Evolutionary conservation across 2,888 invertebrate species (phyloP).

Genomic region (Cylloceria caligata): DNA sequence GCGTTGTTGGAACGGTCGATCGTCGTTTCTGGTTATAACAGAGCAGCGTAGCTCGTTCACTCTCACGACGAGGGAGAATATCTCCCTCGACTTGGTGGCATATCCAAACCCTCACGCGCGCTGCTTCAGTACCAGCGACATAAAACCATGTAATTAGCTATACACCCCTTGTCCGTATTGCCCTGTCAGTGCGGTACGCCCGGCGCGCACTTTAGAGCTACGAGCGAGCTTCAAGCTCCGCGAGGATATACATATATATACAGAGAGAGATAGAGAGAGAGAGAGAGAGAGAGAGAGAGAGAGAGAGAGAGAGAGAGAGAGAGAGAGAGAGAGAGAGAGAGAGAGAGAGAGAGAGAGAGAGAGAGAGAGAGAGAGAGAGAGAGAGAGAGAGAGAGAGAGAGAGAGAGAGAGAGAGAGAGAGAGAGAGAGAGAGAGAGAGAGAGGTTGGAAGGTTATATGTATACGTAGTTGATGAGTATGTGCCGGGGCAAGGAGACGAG

Average conservation of each 20-base stretch:
- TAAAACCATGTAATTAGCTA: constrained; percentile 84
- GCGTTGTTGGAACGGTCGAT: neutral
- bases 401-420: neutral
- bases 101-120: constrained; percentile 36
- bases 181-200: constrained; percentile 77
- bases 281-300: neutral
- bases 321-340: constrained; percentile 25
- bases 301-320: constrained; percentile 2
- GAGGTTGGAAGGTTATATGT: constrained; percentile 15
- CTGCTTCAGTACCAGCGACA: constrained; percentile 72
- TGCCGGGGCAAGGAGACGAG: constrained; percentile 65
- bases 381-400: constrained; percentile 28
- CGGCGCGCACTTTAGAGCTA: constrained; percentile 78
- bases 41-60: neutral
- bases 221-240: constrained; percentile 61
- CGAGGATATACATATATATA: constrained; percentile 40
- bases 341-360: constrained; percentile 14
- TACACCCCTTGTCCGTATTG: constrained; percentile 82
- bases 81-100: constrained; percentile 44
- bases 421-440: constrained; percentile 1
- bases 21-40: constrained; percentile 3
- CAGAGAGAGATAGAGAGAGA: constrained; percentile 27
- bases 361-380: neutral
- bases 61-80: constrained; percentile 9
- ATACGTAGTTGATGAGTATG: constrained; percentile 41